Conservation (phyloP, 2,888 invertebrate genomes). For the Xylophagus ater region DNA sequence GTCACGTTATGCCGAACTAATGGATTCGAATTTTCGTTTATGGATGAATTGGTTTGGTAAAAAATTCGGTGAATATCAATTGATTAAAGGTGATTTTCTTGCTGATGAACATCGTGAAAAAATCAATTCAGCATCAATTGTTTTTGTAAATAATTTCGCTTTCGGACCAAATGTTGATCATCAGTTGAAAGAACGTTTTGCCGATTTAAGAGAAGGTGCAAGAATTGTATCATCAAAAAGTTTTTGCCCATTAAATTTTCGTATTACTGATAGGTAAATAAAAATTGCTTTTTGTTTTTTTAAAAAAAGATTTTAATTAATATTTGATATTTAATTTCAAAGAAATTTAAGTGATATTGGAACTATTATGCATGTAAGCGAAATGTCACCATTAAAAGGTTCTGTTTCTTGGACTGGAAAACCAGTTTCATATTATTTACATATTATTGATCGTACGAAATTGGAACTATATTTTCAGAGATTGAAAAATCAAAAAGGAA, state of each 20-base stretch:
- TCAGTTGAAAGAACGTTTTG: slow-evolving; percentile 90
- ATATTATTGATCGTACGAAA: slow-evolving; percentile 95
- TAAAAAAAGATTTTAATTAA: not conserved
- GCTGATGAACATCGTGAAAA: slow-evolving; percentile 85
- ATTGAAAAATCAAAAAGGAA: slow-evolving; percentile 79
- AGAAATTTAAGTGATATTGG: slow-evolving; percentile 96
- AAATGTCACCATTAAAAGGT: slow-evolving; percentile 88
- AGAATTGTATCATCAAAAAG: slow-evolving; percentile 97
- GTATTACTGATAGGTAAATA: slow-evolving; percentile 72
- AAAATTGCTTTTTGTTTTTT: not conserved
- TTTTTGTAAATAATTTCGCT: slow-evolving; percentile 99
- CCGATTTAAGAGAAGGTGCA: slow-evolving; percentile 89
- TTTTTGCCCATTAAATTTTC: slow-evolving; percentile 96
- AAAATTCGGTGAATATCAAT: slow-evolving; percentile 77
- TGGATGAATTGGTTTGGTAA: slow-evolving; percentile 99
- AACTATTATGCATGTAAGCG: slow-evolving; percentile 96
- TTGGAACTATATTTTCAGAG: slow-evolving; percentile 93
- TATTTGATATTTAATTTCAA: slow-evolving; percentile 5
- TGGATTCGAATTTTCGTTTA: slow-evolving; percentile 81
- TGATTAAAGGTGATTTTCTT: slow-evolving; percentile 91
- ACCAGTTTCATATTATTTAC: slow-evolving; percentile 96
- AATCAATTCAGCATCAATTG: slow-evolving; percentile 86
- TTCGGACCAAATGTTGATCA: slow-evolving; percentile 97
- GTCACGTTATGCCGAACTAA: slow-evolving; percentile 84
- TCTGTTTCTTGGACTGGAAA: slow-evolving; percentile 99